phyloP scores from a whole-genome alignment of 2,888 invertebrate species.

The Dinocampus coccinellae region DNA sequence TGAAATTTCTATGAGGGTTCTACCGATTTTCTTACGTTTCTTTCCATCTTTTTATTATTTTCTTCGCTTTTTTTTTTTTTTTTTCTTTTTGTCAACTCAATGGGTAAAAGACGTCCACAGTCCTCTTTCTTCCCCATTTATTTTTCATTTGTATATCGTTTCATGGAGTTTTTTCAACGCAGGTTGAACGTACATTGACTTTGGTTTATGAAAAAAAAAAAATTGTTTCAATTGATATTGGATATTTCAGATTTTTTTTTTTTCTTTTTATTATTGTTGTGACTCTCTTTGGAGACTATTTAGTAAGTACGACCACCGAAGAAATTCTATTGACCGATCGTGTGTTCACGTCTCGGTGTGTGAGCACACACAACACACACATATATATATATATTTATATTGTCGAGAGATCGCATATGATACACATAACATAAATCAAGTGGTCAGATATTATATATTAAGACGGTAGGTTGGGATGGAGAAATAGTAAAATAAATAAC shows the following conservation, averaged over 20 bases:
- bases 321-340: conserved; percentile 41
- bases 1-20: conserved; percentile 39
- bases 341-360: conserved; percentile 46
- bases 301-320: conserved; percentile 49
- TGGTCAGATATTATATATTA: not conserved
- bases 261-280: conserved; percentile 4
- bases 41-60: conserved; percentile 14
- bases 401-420: conserved; percentile 15
- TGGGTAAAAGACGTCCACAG: conserved; percentile 5
- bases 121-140: conserved; percentile 18
- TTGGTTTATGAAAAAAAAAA: conserved; percentile 26
- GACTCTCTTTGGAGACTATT: conserved; percentile 41
- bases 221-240: conserved; percentile 39
- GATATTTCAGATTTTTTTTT: not conserved
- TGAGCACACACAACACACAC: conserved; percentile 11
- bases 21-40: conserved; percentile 21
- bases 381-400: no score
- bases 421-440: not conserved
- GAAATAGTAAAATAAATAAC: no score
- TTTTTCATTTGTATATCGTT: conserved; percentile 1
- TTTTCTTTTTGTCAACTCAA: not conserved
- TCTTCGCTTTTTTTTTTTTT: not conserved
- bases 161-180: not conserved
- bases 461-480: no score
- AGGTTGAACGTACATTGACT: not conserved